Evolutionary conservation across 1,140 invertebrate genomes (phyloP).

Genomic region (Metaphire vulgaris): DNA sequence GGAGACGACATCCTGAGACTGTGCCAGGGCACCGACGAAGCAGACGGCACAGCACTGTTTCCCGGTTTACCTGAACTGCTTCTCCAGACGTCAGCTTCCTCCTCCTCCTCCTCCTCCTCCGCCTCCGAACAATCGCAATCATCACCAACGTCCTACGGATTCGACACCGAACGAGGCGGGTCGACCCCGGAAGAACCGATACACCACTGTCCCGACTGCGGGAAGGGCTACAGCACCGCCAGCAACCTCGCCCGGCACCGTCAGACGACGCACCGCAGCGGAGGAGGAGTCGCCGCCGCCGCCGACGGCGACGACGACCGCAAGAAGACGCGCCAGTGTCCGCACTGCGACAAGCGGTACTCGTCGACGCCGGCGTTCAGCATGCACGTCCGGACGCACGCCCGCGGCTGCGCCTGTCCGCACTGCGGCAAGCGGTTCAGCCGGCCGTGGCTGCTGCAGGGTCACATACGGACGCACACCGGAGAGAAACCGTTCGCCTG

Average conservation of each 20-base stretch:
- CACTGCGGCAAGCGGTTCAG: conserved; percentile 96
- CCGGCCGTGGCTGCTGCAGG: conserved; percentile 87
- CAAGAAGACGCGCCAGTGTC: conserved; percentile 60
- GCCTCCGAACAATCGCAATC: no score
- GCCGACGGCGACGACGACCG: no score
- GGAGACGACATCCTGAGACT: no score
- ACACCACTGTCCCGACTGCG: conserved; percentile 47
- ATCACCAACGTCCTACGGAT: not conserved
- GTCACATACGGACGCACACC: conserved; percentile 91
- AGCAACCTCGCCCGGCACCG: conserved; percentile 51
- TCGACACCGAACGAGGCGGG: not conserved
- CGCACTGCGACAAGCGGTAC: conserved; percentile 85
- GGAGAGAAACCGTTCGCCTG: conserved; percentile 96
- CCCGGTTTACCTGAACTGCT: not conserved
- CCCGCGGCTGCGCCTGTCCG: conserved; percentile 66
- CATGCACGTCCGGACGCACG: conserved; percentile 94
- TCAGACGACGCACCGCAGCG: conserved; percentile 34
- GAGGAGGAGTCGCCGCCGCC: no score
- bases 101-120: not conserved
- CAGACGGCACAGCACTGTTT: no score
- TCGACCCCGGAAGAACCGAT: not conserved
- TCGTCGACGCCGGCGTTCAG: conserved; percentile 94
- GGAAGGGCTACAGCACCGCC: conserved; percentile 50
- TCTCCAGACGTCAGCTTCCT: not conserved
- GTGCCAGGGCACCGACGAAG: no score